These are phyloP conservation scores for Plutomurus gul DNA, from an alignment of 1,140 invertebrate species.

Conservation along the genomic window DNA sequence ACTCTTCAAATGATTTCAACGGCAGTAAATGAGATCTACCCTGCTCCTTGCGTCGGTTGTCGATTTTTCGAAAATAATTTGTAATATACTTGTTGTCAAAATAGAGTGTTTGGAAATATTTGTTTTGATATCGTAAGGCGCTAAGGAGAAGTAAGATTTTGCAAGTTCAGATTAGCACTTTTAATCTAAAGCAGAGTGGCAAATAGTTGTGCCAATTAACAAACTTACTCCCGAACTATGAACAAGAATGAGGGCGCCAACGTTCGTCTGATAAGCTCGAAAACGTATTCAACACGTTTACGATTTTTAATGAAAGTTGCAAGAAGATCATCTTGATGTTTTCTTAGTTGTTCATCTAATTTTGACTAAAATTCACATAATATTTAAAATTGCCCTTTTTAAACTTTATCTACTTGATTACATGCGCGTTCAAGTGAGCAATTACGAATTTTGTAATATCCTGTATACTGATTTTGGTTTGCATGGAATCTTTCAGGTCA, in stretches of 20 bases:
- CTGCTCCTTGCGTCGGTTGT: slow-evolving; percentile 1
- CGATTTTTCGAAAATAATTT: slow-evolving; percentile 43
- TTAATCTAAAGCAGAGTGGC: background rate
- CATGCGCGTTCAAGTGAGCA: no score
- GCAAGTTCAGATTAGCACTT: background rate
- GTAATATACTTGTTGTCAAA: slow-evolving; percentile 51
- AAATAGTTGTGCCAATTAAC: background rate
- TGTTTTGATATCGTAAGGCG: slow-evolving; percentile 43
- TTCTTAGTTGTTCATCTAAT: slow-evolving; percentile 29
- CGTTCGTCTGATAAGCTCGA: slow-evolving; percentile 36
- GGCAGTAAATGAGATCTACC: slow-evolving; percentile 38
- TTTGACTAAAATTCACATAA: slow-evolving; percentile 30
- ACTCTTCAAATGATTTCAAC: slow-evolving; percentile 43
- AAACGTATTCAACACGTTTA: slow-evolving; percentile 17
- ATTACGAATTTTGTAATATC: slow-evolving; percentile 46
- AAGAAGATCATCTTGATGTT: slow-evolving; percentile 23
- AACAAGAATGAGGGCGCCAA: slow-evolving; percentile 43
- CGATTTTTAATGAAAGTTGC: slow-evolving; percentile 13
- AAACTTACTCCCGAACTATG: slow-evolving; percentile 32
- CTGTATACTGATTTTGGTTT: slow-evolving; percentile 29
- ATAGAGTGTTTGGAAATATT: slow-evolving; percentile 44
- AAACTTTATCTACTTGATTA: no score
- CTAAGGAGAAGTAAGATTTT: slow-evolving; percentile 38
- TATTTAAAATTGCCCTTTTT: no score
- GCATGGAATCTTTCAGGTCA: slow-evolving; percentile 41